Evolutionary conservation across 2,888 invertebrate genomes (phyloP).

Genomic region (Elegia similella): DNA sequence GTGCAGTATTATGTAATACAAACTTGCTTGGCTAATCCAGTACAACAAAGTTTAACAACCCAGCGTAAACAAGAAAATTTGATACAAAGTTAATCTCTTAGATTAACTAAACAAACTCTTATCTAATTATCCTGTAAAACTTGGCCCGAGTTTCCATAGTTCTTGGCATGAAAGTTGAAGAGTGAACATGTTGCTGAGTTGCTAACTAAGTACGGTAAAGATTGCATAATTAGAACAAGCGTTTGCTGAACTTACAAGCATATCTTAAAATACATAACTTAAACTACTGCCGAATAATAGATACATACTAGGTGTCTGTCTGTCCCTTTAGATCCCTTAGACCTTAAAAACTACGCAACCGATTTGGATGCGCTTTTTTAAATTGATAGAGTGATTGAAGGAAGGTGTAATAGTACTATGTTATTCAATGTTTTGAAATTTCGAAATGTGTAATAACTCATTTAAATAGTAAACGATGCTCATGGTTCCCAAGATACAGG

Average conservation of each 20-base stretch:
- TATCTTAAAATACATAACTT: background rate
- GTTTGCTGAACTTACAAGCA: background rate
- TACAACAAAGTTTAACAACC: background rate
- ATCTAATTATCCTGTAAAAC: conserved; percentile 1
- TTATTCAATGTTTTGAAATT: no score
- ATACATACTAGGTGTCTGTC: no score
- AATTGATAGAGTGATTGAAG: no score
- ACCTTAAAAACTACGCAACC: no score
- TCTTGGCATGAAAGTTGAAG: conserved; percentile 6
- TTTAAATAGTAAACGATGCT: no score
- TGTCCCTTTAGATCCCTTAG: no score
- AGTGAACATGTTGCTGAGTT: conserved; percentile 6
- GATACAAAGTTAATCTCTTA: background rate
- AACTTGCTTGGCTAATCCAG: background rate
- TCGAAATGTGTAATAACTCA: no score
- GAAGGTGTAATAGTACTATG: no score
- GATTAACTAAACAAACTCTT: conserved; percentile 6
- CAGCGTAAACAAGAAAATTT: background rate
- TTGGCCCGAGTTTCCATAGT: conserved; percentile 7
- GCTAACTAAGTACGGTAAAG: conserved; percentile 4
- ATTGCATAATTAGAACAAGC: conserved; percentile 7
- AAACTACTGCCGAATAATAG: no score
- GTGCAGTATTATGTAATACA: no score
- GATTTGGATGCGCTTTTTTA: no score
- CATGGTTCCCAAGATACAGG: no score